phyloP scores from a whole-genome alignment of 2,888 invertebrate genomes.

The Willowsia nigromaculata region DNA sequence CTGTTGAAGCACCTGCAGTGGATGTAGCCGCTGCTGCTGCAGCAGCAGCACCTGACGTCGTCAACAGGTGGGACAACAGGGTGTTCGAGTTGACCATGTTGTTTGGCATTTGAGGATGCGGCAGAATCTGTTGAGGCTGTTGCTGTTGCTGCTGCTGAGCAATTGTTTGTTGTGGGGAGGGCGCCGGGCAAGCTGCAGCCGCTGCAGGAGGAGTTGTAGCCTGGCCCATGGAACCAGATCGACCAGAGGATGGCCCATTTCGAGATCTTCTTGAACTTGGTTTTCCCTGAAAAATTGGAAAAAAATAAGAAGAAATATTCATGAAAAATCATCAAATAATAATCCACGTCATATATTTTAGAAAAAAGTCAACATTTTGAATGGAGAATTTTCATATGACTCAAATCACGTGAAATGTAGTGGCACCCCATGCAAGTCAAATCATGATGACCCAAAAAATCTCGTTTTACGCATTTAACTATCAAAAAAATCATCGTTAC shows the following conservation, averaged over 20 bases:
- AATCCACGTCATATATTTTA: too few species aligned
- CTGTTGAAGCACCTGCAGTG: conserved; percentile 9
- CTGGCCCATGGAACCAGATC: conserved; percentile 52
- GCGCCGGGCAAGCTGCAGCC: conserved; percentile 36
- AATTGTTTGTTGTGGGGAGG: conserved; percentile 23
- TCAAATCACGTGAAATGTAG: not conserved
- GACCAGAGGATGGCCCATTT: conserved; percentile 48
- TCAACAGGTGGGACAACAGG: conserved; percentile 77
- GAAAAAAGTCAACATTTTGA: too few species aligned
- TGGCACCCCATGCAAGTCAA: not conserved
- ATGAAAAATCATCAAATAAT: too few species aligned
- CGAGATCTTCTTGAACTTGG: conserved; percentile 62
- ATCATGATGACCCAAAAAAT: not conserved
- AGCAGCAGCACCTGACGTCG: conserved; percentile 69
- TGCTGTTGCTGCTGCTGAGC: conserved; percentile 79
- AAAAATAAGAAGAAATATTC: too few species aligned
- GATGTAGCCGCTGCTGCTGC: not conserved
- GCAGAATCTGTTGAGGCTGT: conserved; percentile 79
- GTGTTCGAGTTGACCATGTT: conserved; percentile 73
- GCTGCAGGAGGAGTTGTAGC: conserved; percentile 35
- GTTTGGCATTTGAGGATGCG: conserved; percentile 77
- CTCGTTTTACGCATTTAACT: too few species aligned
- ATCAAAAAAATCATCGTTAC: too few species aligned
- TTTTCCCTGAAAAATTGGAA: conserved; percentile 48
- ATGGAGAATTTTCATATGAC: too few species aligned